Evolutionary conservation across 2,888 invertebrate species (phyloP).

Genomic region (Nycteola revayana): DNA sequence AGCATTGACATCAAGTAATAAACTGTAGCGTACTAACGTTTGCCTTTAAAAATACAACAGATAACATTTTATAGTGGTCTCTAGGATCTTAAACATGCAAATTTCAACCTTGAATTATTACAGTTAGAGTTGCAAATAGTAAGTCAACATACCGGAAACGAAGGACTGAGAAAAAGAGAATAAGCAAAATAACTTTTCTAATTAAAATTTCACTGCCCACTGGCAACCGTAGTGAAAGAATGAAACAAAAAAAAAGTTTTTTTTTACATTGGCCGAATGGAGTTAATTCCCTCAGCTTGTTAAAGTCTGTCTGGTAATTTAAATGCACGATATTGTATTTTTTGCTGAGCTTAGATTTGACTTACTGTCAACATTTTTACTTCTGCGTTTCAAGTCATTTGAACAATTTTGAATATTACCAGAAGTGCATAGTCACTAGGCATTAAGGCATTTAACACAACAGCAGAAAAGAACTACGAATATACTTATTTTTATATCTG

Average conservation of each 20-base stretch:
- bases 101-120: slow-evolving; percentile 7
- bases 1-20: slow-evolving; percentile 34
- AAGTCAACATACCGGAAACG: slow-evolving; percentile 7
- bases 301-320: slow-evolving; percentile 32
- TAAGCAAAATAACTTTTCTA: slow-evolving; percentile 58
- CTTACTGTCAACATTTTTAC: too few species aligned
- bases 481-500: too few species aligned
- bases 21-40: slow-evolving; percentile 32
- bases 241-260: slow-evolving; percentile 35
- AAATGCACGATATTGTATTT: slow-evolving; percentile 22
- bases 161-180: slow-evolving; percentile 38
- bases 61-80: slow-evolving; percentile 27
- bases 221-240: slow-evolving; percentile 47
- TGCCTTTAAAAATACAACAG: slow-evolving; percentile 39
- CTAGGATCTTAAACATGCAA: background rate
- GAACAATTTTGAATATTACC: too few species aligned
- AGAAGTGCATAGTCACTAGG: too few species aligned
- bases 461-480: too few species aligned
- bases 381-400: too few species aligned
- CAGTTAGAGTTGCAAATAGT: slow-evolving; percentile 15
- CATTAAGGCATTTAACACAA: too few species aligned
- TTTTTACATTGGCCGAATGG: slow-evolving; percentile 38
- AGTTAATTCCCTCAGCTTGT: slow-evolving; percentile 45
- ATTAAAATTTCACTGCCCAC: slow-evolving; percentile 62
- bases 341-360: slow-evolving; percentile 5